Percentiles rank a stretch among this genome's conserved stretches.
phyloP scores from a whole-genome alignment of 2,797 vertebrate species.

The Megaceryle alcyon region DNA sequence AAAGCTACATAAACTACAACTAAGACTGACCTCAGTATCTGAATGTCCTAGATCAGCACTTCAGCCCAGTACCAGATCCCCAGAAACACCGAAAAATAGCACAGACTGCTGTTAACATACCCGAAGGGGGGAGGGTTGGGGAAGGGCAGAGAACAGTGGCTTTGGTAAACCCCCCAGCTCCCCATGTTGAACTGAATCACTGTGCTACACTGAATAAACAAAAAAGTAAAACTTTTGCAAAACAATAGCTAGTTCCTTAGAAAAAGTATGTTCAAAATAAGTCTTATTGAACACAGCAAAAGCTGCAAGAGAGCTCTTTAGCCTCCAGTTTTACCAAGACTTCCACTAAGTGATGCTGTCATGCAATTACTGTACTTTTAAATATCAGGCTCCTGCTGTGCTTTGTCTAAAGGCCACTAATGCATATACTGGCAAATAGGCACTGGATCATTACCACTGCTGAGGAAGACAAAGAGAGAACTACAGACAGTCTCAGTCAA shows the following conservation, averaged over 20 bases:
- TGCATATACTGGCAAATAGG: neutral
- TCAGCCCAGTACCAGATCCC: neutral
- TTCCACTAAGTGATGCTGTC: neutral
- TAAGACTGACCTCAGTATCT: neutral
- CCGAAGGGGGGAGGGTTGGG: neutral
- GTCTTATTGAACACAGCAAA: neutral
- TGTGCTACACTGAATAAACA: neutral
- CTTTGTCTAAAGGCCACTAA: conserved; percentile 20
- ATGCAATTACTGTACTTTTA: neutral
- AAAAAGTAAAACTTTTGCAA: neutral
- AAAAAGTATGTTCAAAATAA: neutral
- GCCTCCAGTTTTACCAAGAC: neutral
- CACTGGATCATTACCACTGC: neutral
- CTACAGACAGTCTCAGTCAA: neutral
- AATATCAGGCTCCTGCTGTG: conserved; percentile 22
- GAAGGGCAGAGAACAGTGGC: neutral
- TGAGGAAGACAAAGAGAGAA: neutral
- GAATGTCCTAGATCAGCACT: neutral
- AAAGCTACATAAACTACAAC: neutral
- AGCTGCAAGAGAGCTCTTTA: neutral
- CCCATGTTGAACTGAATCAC: neutral
- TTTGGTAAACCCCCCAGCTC: neutral
- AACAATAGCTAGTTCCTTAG: neutral
- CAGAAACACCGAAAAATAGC: neutral
- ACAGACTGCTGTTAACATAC: neutral